Evolutionary conservation across 2,888 invertebrate species (phyloP), one percentile per base, ranked within the genome.

Genomic region (Lasioglossum malachurum): DNA sequence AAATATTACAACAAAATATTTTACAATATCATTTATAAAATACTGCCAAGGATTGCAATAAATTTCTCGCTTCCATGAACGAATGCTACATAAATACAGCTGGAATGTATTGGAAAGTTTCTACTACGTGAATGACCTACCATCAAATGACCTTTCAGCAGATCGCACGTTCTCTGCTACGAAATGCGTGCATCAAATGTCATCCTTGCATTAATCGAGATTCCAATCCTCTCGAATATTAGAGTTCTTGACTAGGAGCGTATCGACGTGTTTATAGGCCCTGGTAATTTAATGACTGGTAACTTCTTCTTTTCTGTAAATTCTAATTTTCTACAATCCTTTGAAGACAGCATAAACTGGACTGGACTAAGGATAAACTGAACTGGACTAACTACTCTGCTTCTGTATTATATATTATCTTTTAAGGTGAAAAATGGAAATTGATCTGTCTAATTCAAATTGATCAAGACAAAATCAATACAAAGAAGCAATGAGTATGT

Each of bases 91-190:
- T 41, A 14, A 4, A n/a, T 41, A 10, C 3, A 27, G 27, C 19
- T 74, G 44, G 57, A 73, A 69, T 35, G 35, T n/a, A 74, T 41
- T 60, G 27, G 41, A 71, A 78, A 60, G 64, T 76, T 31, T 72
- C 31, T 38, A 71, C 16, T 74, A n/a, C 5, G 74, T 31, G 67
- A 80, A 60, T 57, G 78, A 41, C 72, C 44, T 75, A 46, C 14
- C 75, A 67, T 86, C 35, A 12, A 38, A 38, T 80, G 83, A 89
- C 88, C 88, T 88, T 89, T 87, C n/a, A n/a, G 38, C 46, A 69
- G 64, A 72, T 81, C 72, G 77, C 60, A 88, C 82, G 41, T 88
- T 88, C 86, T 82, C 83, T 67, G 73, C 82, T 86, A 78, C 84
- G 73, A 82, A 44, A 84, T 84, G 75, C 69, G 44, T 75, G n/a